Evolutionary conservation across 2,888 invertebrate species (phyloP).

Genomic region (Tortrix viridana): DNA sequence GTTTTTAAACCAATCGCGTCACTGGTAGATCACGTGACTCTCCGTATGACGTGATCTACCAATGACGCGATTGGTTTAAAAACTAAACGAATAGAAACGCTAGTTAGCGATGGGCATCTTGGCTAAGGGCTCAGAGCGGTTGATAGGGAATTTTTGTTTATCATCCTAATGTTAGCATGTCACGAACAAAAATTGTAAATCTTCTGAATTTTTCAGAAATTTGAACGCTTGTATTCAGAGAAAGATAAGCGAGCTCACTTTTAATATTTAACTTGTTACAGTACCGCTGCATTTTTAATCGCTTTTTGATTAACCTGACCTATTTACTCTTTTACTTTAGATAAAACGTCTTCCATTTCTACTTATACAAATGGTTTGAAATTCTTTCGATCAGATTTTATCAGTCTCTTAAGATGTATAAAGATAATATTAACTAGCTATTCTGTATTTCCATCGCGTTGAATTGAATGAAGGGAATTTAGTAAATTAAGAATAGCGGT

Average conservation of each 20-base stretch:
- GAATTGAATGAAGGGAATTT: slow-evolving; percentile 81
- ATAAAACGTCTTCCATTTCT: slow-evolving; percentile 68
- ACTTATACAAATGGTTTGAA: slow-evolving; percentile 49
- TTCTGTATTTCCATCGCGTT: slow-evolving; percentile 42
- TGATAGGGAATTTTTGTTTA: too few relatives aligned
- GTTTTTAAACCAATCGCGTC: too few relatives aligned
- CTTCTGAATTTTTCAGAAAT: not conserved
- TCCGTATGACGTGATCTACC: too few relatives aligned
- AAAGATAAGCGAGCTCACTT: slow-evolving; percentile 4
- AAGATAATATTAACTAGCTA: slow-evolving; percentile 27
- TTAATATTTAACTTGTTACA: slow-evolving; percentile 45
- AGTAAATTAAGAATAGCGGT: slow-evolving; percentile 79
- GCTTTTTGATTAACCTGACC: slow-evolving; percentile 42
- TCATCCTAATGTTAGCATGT: too few relatives aligned
- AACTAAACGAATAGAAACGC: too few relatives aligned
- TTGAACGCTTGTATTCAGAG: too few relatives aligned
- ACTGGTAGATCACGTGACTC: too few relatives aligned
- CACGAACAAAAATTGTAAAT: too few relatives aligned
- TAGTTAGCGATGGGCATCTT: too few relatives aligned
- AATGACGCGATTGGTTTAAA: too few relatives aligned
- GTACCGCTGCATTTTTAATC: slow-evolving; percentile 48
- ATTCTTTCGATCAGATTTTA: slow-evolving; percentile 46
- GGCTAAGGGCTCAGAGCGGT: too few relatives aligned
- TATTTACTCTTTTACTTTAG: slow-evolving; percentile 44
- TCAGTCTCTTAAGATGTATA: slow-evolving; percentile 30